These are phyloP conservation scores for Eleutherodactylus coqui DNA, from an alignment of 2,797 vertebrate species.

Conservation along the genomic window DNA sequence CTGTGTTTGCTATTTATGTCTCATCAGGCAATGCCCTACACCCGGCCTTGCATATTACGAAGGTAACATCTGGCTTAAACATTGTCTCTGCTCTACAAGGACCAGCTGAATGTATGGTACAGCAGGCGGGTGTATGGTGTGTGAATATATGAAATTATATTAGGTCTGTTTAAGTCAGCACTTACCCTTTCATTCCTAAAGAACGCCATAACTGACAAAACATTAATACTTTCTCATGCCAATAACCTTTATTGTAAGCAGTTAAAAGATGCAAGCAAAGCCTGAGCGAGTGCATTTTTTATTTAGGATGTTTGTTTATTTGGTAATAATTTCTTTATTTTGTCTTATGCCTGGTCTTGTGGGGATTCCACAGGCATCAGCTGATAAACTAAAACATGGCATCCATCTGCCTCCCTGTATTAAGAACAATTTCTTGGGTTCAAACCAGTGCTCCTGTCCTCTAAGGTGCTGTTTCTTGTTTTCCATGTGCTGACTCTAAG, in stretches of 20 bases:
- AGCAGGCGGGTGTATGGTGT: conserved; percentile 7
- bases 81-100: neutral
- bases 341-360: conserved; percentile 7
- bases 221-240: conserved; percentile 8
- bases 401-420: conserved; percentile 40
- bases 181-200: conserved; percentile 34
- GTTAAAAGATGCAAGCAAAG: neutral
- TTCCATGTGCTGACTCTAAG: conserved; percentile 8
- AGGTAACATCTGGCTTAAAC: conserved; percentile 13
- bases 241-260: conserved; percentile 1
- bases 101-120: neutral
- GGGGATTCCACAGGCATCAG: conserved; percentile 14
- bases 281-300: conserved; percentile 8
- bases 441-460: conserved; percentile 17
- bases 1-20: neutral
- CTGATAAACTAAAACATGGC: conserved; percentile 19
- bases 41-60: neutral
- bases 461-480: conserved; percentile 41
- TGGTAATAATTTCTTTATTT: conserved; percentile 21
- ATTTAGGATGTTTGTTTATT: conserved; percentile 41
- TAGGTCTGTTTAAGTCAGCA: neutral
- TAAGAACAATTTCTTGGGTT: conserved; percentile 45
- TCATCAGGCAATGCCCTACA: neutral
- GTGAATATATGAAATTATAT: neutral
- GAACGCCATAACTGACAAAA: neutral